Evolutionary conservation across 2,888 invertebrate genomes (phyloP).

Genomic region (Fissipunctia ypsillon): DNA sequence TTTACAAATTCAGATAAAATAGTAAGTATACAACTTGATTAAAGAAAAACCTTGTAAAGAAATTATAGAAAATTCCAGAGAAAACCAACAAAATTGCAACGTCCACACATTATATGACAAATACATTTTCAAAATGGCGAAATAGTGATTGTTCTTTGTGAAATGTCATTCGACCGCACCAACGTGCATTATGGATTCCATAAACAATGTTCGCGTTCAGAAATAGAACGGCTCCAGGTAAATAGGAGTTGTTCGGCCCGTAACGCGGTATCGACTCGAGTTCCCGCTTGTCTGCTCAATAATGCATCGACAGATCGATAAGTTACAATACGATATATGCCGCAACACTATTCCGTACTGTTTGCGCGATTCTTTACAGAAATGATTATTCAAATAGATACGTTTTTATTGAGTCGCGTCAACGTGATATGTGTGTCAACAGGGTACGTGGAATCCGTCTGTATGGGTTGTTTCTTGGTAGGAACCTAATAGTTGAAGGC

Average conservation of each 20-base stretch:
- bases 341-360: constrained; percentile 77
- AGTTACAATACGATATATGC: constrained; percentile 71
- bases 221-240: constrained; percentile 83
- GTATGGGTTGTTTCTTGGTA: constrained; percentile 19
- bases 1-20: background rate
- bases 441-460: constrained; percentile 4
- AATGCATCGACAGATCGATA: constrained; percentile 87
- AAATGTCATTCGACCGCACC: constrained; percentile 80
- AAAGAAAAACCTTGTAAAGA: background rate
- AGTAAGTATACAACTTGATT: too few species aligned
- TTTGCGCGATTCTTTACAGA: constrained; percentile 68
- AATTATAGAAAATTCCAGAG: background rate
- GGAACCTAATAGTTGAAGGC: constrained; percentile 12
- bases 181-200: constrained; percentile 84
- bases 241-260: constrained; percentile 75
- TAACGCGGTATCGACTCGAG: constrained; percentile 72
- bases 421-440: constrained; percentile 39
- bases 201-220: constrained; percentile 84
- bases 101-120: constrained; percentile 55
- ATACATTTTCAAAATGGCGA: constrained; percentile 61
- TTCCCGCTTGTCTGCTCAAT: constrained; percentile 81
- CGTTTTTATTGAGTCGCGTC: constrained; percentile 42
- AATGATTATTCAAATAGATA: constrained; percentile 62
- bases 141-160: constrained; percentile 74
- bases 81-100: constrained; percentile 29